Evolutionary conservation across 2,113 vertebrate species (phyloP).

Genomic region (Emydura subglobosa): DNA sequence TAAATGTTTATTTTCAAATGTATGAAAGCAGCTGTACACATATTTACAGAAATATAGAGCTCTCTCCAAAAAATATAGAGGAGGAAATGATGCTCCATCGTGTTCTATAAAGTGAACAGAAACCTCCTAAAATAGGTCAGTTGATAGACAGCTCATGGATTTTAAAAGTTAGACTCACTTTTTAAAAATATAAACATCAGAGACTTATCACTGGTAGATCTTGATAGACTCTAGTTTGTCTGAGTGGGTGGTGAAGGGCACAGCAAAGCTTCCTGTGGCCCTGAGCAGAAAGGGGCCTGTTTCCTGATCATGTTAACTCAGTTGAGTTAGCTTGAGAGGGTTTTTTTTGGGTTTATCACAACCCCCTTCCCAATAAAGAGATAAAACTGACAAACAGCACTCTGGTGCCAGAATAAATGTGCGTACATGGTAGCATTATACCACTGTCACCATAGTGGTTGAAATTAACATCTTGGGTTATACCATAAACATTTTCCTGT

Average conservation of each 20-base stretch:
- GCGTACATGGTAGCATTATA: fast-evolving
- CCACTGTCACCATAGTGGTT: fast-evolving
- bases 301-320: background rate
- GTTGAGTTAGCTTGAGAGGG: background rate
- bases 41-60: no score
- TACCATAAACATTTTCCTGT: background rate
- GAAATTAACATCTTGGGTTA: background rate
- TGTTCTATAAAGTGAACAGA: background rate
- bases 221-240: background rate
- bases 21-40: background rate
- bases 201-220: background rate
- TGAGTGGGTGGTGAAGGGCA: fast-evolving
- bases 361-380: background rate
- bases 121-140: background rate
- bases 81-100: background rate
- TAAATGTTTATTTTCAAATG: background rate
- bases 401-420: background rate
- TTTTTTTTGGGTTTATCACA: fast-evolving
- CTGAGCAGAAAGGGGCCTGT: fast-evolving
- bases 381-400: background rate
- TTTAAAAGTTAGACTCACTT: background rate
- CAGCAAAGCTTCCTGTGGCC: background rate
- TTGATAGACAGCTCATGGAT: background rate
- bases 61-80: background rate
- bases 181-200: fast-evolving